Percentiles rank a stretch among this genome's conserved stretches.
Evolutionary conservation across 2,888 invertebrate species (phyloP).

Genomic region (Brassicogethes aeneus): DNA sequence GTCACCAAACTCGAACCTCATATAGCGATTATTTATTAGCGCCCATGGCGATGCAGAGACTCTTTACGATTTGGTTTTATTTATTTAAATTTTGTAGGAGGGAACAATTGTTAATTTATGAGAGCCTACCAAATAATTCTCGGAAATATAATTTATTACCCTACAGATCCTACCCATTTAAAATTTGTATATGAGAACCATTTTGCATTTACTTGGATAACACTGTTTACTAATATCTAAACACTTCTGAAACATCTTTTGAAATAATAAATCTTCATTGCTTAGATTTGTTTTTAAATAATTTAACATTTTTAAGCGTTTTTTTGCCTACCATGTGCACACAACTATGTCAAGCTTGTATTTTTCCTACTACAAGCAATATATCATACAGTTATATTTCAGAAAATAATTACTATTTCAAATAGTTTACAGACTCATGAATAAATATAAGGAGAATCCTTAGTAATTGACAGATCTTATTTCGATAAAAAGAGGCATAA

Average conservation of each 20-base stretch:
- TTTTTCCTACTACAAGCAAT: no score
- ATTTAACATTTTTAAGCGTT: no score
- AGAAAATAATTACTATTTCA: neutral
- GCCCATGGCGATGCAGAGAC: constrained; percentile 17
- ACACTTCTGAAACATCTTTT: no score
- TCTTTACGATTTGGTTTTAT: constrained; percentile 22
- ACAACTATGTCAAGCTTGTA: no score
- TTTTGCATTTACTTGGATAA: no score
- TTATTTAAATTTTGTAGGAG: constrained; percentile 29
- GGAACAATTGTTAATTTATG: constrained; percentile 25
- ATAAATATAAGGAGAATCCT: neutral
- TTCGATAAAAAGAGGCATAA: neutral
- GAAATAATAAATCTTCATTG: no score
- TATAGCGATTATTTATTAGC: constrained; percentile 22
- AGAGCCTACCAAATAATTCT: constrained; percentile 25
- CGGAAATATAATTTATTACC: constrained; percentile 22
- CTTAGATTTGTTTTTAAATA: no score
- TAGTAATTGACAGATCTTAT: neutral
- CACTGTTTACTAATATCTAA: no score
- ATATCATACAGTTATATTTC: neutral
- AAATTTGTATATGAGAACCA: constrained; percentile 12
- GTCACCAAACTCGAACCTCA: constrained; percentile 30
- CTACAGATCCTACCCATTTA: constrained; percentile 15
- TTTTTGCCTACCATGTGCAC: no score
- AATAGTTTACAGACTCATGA: neutral